These are phyloP conservation scores for Caenorhabditis panamensis DNA, from an alignment of 2,888 invertebrate genomes.

Conservation along the genomic window DNA sequence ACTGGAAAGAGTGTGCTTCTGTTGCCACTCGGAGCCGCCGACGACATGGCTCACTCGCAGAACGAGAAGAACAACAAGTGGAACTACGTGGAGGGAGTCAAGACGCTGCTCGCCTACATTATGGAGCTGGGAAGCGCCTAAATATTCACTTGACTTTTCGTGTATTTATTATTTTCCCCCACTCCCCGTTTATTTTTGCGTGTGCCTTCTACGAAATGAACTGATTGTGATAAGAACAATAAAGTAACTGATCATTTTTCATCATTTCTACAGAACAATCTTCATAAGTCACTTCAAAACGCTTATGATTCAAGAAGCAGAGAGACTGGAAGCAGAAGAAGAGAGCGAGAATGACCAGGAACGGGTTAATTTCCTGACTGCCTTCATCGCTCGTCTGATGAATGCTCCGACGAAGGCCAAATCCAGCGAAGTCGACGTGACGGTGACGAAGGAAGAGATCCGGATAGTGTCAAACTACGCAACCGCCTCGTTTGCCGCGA, in stretches of 20 bases:
- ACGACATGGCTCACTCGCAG: constrained; percentile 98
- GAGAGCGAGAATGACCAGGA: constrained; percentile 41
- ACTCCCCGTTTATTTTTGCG: constrained; percentile 18
- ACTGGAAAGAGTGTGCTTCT: constrained; percentile 91
- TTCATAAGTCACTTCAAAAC: constrained; percentile 4
- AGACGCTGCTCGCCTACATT: constrained; percentile 77
- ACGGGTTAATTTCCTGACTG: constrained; percentile 27
- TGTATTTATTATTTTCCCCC: neutral
- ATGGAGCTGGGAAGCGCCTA: constrained; percentile 72
- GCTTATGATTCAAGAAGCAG: constrained; percentile 45
- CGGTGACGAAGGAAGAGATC: constrained; percentile 65
- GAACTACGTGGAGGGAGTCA: constrained; percentile 80
- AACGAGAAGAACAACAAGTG: constrained; percentile 92
- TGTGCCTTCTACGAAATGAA: no score
- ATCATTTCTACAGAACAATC: neutral
- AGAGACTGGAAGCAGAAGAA: constrained; percentile 40
- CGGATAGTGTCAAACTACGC: constrained; percentile 67
- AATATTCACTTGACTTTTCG: constrained; percentile 13
- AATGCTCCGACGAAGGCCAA: constrained; percentile 44
- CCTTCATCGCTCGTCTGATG: constrained; percentile 39
- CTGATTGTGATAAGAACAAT: constrained; percentile 8
- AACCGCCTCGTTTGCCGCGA: constrained; percentile 60
- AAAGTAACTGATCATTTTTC: neutral
- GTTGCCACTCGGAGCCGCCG: constrained; percentile 93
- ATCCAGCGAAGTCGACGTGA: constrained; percentile 58